These are phyloP conservation scores for Caenorhabditis sp. DNA, from an alignment of 2,888 invertebrate genomes.

Conservation along the genomic window DNA sequence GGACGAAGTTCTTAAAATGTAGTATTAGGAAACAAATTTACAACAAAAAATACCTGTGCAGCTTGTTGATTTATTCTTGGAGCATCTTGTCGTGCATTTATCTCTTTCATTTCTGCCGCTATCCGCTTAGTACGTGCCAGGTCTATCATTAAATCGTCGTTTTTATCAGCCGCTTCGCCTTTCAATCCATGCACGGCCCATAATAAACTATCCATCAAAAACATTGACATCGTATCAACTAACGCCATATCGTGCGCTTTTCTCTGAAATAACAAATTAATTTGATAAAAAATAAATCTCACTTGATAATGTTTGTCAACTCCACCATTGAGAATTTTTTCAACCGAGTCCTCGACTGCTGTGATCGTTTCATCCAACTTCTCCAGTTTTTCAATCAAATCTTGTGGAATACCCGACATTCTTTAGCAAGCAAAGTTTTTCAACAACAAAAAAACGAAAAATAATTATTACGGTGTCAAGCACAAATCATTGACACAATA, in stretches of 20 bases:
- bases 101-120: slow-evolving; percentile 31
- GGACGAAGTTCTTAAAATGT: slow-evolving; percentile 7
- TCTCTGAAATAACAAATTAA: slow-evolving; percentile 20
- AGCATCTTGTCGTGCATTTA: slow-evolving; percentile 28
- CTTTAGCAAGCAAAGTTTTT: neutral
- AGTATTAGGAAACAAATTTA: slow-evolving; percentile 3
- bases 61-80: slow-evolving; percentile 32
- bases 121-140: slow-evolving; percentile 25
- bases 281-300: neutral
- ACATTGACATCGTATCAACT: slow-evolving; percentile 32
- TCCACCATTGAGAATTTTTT: slow-evolving; percentile 27
- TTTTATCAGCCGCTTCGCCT: slow-evolving; percentile 32
- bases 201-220: slow-evolving; percentile 33
- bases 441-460: neutral
- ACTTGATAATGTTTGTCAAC: slow-evolving; percentile 39
- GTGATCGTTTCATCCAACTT: slow-evolving; percentile 24
- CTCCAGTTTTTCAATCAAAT: slow-evolving; percentile 24
- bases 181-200: slow-evolving; percentile 29
- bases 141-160: slow-evolving; percentile 29
- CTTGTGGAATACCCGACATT: slow-evolving; percentile 18
- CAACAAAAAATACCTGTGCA: slow-evolving; percentile 10
- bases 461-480: neutral
- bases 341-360: slow-evolving; percentile 27
- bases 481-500: too few relatives aligned
- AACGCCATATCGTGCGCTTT: slow-evolving; percentile 34